Conservation (phyloP, 2,113 vertebrate genomes). For the Myrmophylax atrothorax region DNA sequence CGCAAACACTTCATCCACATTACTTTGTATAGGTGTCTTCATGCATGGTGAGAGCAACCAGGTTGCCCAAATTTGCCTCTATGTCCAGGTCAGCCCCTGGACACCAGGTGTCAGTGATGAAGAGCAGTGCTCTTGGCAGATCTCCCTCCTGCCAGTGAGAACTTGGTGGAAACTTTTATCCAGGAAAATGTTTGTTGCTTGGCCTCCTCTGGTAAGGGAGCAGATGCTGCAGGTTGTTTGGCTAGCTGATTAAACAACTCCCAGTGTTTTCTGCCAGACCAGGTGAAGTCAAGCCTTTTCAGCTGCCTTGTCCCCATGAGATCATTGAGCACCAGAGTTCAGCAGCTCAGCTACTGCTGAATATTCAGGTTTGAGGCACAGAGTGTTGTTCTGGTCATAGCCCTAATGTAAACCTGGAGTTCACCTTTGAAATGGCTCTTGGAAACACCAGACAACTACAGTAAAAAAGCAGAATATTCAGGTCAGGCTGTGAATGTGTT, state of each 20-base stretch:
- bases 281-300: background rate
- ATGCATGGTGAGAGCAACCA: background rate
- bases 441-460: background rate
- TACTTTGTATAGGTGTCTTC: background rate
- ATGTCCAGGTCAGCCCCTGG: background rate
- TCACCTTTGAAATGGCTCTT: background rate
- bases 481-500: background rate
- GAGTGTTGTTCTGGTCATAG: background rate
- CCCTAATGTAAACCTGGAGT: background rate
- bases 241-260: constrained; percentile 46
- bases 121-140: background rate
- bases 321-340: background rate
- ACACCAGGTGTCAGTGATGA: background rate
- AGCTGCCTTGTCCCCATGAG: background rate
- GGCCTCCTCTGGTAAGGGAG: background rate
- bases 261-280: background rate
- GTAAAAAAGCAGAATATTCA: background rate
- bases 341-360: background rate
- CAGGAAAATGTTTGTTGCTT: background rate
- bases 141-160: background rate
- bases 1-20: background rate
- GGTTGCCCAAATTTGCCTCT: background rate
- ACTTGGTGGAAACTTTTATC: background rate
- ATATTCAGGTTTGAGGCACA: background rate
- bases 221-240: constrained; percentile 33